Evolutionary conservation across 2,797 vertebrate species (phyloP).

Genomic region (Alosa sapidissima): DNA sequence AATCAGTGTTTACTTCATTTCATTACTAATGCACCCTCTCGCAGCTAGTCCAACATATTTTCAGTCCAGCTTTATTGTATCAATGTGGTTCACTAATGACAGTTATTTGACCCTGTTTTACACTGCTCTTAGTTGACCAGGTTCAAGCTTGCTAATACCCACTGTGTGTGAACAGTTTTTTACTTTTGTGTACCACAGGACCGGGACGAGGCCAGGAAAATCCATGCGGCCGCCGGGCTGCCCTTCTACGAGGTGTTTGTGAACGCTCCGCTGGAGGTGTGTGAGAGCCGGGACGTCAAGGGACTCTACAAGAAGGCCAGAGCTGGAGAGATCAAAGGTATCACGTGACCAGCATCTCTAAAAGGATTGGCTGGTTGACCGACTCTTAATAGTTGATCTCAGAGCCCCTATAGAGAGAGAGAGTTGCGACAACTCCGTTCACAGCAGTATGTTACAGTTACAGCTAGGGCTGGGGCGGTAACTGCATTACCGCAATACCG

Average conservation of each 20-base stretch:
- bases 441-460: too few relatives aligned
- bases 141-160: not conserved
- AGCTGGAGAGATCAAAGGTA: slow-evolving; percentile 98
- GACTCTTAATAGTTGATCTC: not conserved
- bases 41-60: not conserved
- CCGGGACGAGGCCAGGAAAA: slow-evolving; percentile 85
- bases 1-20: not conserved
- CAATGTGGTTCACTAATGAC: not conserved
- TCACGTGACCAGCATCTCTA: not conserved
- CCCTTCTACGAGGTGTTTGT: slow-evolving; percentile 96
- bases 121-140: not conserved
- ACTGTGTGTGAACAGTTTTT: too few relatives aligned
- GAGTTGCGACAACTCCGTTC: too few relatives aligned
- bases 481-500: too few relatives aligned
- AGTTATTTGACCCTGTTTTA: not conserved
- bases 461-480: too few relatives aligned
- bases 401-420: too few relatives aligned
- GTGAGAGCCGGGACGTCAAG: slow-evolving; percentile 96
- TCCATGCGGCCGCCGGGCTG: slow-evolving; percentile 80
- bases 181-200: slow-evolving; percentile 72
- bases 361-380: not conserved
- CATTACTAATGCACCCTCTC: not conserved
- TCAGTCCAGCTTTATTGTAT: too few relatives aligned
- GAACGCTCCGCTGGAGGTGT: slow-evolving; percentile 89
- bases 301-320: slow-evolving; percentile 97